Conservation (phyloP, 1,140 invertebrate genomes). For the Macrotrachela quadricornifera region DNA sequence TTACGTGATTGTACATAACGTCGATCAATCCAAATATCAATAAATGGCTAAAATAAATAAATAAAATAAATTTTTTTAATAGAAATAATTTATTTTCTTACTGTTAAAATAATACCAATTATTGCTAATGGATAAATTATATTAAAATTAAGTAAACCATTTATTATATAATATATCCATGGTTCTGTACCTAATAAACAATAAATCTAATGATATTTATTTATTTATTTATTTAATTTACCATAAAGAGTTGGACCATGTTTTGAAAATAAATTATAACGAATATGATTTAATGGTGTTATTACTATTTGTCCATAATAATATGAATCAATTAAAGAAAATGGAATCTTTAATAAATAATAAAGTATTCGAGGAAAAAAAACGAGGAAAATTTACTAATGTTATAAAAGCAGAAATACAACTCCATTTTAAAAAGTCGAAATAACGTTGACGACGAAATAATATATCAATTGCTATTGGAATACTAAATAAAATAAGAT, state of each 20-base stretch:
- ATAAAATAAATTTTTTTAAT: too few relatives aligned
- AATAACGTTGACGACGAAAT: too few relatives aligned
- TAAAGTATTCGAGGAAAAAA: too few relatives aligned
- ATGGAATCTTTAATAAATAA: slow-evolving; percentile 34
- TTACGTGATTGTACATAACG: not conserved
- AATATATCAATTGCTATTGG: too few relatives aligned
- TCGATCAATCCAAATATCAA: not conserved
- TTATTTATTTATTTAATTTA: too few relatives aligned
- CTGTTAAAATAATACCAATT: slow-evolving; percentile 14
- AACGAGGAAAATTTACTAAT: too few relatives aligned
- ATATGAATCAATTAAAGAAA: slow-evolving; percentile 60
- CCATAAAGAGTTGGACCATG: slow-evolving; percentile 84
- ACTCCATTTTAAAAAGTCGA: too few relatives aligned
- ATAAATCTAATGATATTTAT: too few relatives aligned
- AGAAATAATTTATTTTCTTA: too few relatives aligned
- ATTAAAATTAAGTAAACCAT: slow-evolving; percentile 90
- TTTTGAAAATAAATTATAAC: slow-evolving; percentile 73
- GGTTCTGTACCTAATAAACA: slow-evolving; percentile 41
- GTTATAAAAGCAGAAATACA: too few relatives aligned
- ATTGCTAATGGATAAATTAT: slow-evolving; percentile 49
- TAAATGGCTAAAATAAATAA: too few relatives aligned
- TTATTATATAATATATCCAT: slow-evolving; percentile 71
- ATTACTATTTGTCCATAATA: slow-evolving; percentile 71
- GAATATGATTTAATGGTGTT: slow-evolving; percentile 73
- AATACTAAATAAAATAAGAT: too few relatives aligned